phyloP scores from a whole-genome alignment of 1,140 invertebrate species.

The Trypoxylus dichotomus region DNA sequence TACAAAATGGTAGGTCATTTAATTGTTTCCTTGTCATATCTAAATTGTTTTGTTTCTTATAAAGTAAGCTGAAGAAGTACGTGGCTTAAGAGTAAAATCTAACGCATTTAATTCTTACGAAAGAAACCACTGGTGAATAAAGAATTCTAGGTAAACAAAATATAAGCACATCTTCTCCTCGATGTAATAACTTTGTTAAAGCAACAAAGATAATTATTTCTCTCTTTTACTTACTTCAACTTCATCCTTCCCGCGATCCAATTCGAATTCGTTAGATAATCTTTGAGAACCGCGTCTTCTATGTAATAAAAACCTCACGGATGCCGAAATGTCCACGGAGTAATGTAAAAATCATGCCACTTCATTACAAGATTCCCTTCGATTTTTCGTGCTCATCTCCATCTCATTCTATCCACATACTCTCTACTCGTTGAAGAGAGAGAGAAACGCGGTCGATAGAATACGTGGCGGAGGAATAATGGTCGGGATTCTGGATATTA shows the following conservation, averaged over 20 bases:
- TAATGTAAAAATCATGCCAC: constrained; percentile 29
- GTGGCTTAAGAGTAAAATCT: too few relatives aligned
- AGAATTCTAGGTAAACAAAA: too few relatives aligned
- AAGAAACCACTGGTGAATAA: too few relatives aligned
- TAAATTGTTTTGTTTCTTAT: too few relatives aligned
- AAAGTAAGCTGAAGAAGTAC: too few relatives aligned
- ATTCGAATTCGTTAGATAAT: neutral
- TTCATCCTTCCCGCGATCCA: neutral
- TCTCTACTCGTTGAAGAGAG: neutral
- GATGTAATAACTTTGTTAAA: neutral
- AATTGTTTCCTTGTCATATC: too few relatives aligned
- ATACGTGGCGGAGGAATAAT: constrained; percentile 27
- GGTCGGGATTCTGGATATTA: constrained; percentile 35
- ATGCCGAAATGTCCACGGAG: constrained; percentile 23
- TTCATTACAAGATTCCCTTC: constrained; percentile 29
- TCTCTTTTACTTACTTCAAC: neutral
- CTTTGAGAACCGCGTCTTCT: neutral
- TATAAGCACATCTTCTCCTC: too few relatives aligned
- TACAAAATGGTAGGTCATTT: too few relatives aligned
- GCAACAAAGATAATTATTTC: neutral
- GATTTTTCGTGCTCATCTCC: neutral
- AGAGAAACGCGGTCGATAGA: neutral
- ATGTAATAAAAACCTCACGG: constrained; percentile 19
- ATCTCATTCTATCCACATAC: neutral
- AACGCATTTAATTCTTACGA: too few relatives aligned